Evolutionary conservation across 2,113 vertebrate genomes (phyloP), one percentile per base, ranked within the genome.

Genomic region (Labeo catla): DNA sequence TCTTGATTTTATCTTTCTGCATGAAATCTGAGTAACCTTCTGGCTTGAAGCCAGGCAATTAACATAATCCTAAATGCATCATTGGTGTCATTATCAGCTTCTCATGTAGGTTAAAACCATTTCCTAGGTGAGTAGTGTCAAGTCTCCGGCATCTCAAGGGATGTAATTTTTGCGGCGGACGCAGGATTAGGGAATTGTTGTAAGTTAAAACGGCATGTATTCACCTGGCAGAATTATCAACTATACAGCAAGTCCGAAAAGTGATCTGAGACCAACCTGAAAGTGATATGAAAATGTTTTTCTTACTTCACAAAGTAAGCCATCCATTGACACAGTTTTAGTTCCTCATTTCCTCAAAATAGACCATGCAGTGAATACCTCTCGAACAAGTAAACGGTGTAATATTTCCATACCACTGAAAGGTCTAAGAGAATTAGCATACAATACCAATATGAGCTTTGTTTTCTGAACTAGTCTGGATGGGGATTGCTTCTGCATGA

Each of bases 231-330:
- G 11, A 86, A 50, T 76, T 76, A 76, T 79, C 76, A 80, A 76
- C 86, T 85, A 49, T 81, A 84, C 59, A 77, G 84, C 13, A 84
- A 68, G 65, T 76, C 87, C 76, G 78, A 90, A 93, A 92, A 92
- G 79, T 78, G 88, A 89, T 89, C 50, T 87, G 88, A 89, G 80
- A 86, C n/a, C 21, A 66, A 66, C 36, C 50, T 82, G 72, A 87
- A 91, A 92, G 91, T 91, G 93, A 93, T 92, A 92, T 91, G 93
- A 94, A 87, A 94, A 84, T 45, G 43, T 87, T 90, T 77, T 28
- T 92, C 91, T 91, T 91, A 86, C 88, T 86, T 92, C 87, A 92
- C 91, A 90, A 91, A 89, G 85, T 91, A 81, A 87, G 45, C 86
- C 91, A 88, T 87, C 88, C 73, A 90, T 90, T 92, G 89, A 54